Percentiles rank a stretch among this genome's conserved stretches.
Evolutionary conservation across 1,140 invertebrate species (phyloP).

Genomic region (Drosophila nannoptera): DNA sequence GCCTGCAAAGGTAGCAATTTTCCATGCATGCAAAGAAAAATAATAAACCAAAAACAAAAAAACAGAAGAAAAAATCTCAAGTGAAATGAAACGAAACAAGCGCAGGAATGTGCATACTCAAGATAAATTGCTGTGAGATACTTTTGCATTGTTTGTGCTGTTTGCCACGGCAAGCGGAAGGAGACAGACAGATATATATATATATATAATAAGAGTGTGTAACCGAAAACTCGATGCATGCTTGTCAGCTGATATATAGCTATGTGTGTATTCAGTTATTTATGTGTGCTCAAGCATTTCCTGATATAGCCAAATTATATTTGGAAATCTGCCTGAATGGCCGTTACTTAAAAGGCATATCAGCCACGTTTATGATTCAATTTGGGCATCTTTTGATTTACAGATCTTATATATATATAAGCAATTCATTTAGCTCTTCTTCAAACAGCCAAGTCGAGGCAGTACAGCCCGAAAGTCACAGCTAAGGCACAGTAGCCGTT

Average conservation of each 20-base stretch:
- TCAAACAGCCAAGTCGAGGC: too few relatives aligned
- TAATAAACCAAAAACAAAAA: constrained; percentile 42
- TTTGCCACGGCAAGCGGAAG: constrained; percentile 42
- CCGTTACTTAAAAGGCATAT: too few relatives aligned
- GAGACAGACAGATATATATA: constrained; percentile 30
- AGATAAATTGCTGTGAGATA: constrained; percentile 64
- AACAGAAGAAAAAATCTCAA: constrained; percentile 26
- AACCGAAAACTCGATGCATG: constrained; percentile 12
- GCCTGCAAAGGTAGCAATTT: constrained; percentile 77
- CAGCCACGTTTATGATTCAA: too few relatives aligned
- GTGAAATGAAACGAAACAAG: constrained; percentile 67
- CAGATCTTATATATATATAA: too few relatives aligned
- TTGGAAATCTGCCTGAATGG: not conserved
- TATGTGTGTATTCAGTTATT: not conserved
- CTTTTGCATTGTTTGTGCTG: constrained; percentile 45
- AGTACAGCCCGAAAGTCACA: too few relatives aligned
- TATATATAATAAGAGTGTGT: too few relatives aligned
- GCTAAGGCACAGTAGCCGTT: too few relatives aligned
- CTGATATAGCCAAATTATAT: constrained; percentile 19
- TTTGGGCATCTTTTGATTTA: too few relatives aligned
- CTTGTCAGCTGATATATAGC: not conserved
- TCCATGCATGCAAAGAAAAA: constrained; percentile 69
- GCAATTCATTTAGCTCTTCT: too few relatives aligned
- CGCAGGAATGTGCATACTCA: constrained; percentile 72
- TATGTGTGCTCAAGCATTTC: constrained; percentile 10